Evolutionary conservation across 2,888 invertebrate genomes (phyloP).

Genomic region (Cheilosia impressa): DNA sequence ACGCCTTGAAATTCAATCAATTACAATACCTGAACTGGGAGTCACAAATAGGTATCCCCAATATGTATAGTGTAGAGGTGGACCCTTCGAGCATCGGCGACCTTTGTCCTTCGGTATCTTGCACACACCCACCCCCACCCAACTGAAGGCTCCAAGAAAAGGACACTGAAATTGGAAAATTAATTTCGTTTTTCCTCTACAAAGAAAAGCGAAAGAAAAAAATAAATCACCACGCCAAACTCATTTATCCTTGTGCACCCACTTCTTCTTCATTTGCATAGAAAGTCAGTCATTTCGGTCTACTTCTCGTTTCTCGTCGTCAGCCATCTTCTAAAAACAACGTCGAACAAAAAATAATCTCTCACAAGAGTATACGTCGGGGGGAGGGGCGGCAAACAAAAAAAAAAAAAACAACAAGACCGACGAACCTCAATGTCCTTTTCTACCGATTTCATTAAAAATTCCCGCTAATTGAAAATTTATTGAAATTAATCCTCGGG

Average conservation of each 20-base stretch:
- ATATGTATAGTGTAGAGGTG: conserved; percentile 26
- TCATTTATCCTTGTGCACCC: conserved; percentile 64
- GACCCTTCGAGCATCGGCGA: conserved; percentile 4
- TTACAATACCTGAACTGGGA: conserved; percentile 66
- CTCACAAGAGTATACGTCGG: not conserved
- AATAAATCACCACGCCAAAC: conserved; percentile 71
- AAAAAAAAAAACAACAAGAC: conserved; percentile 1
- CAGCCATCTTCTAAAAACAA: not conserved
- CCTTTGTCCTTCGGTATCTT: conserved; percentile 26
- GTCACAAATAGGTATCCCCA: conserved; percentile 26
- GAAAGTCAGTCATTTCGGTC: conserved; percentile 54
- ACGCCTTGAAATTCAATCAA: conserved; percentile 57
- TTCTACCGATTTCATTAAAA: conserved; percentile 71
- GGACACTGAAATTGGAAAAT: conserved; percentile 71
- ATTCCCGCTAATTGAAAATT: conserved; percentile 75
- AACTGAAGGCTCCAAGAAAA: conserved; percentile 20
- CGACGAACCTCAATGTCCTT: conserved; percentile 60
- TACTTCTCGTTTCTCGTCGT: not conserved
- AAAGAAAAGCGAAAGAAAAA: conserved; percentile 21
- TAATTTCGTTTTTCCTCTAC: conserved; percentile 62
- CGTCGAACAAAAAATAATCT: conserved; percentile 11
- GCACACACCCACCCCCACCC: not conserved
- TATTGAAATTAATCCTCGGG: conserved; percentile 74
- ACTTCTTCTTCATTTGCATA: conserved; percentile 65
- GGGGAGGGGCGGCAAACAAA: not conserved